A percentile compares a stretch with the other conserved stretches of the same genome.
These are phyloP conservation scores for Artemia sinica DNA, from an alignment of 2,888 invertebrate genomes.

Conservation along the genomic window DNA sequence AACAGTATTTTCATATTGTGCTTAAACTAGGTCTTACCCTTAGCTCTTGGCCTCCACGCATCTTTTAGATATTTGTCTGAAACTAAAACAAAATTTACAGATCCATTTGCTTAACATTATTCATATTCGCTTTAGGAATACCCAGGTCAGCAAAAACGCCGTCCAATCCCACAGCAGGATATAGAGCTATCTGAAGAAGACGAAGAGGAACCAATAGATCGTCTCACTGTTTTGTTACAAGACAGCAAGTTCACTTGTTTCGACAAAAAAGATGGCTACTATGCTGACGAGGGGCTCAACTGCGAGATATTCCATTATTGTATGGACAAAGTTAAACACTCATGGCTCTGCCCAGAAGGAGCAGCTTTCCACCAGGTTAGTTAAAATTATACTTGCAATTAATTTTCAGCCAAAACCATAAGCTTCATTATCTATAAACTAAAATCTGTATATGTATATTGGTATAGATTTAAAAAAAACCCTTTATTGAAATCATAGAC, in stretches of 20 bases:
- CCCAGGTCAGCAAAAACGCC: not conserved
- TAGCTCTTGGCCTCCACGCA: too few relatives aligned
- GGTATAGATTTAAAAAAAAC: too few relatives aligned
- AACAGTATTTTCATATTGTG: too few relatives aligned
- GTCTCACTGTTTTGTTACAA: slow-evolving; percentile 54
- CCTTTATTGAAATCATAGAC: too few relatives aligned
- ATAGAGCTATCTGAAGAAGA: slow-evolving; percentile 41
- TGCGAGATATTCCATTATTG: slow-evolving; percentile 90
- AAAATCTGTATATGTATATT: too few relatives aligned
- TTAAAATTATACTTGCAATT: too few relatives aligned
- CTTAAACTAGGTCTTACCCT: too few relatives aligned
- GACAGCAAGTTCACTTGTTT: slow-evolving; percentile 68
- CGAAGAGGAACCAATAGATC: slow-evolving; percentile 60
- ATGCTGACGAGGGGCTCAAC: slow-evolving; percentile 68
- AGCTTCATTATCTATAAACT: too few relatives aligned
- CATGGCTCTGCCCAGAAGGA: slow-evolving; percentile 82
- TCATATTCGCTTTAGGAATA: not conserved
- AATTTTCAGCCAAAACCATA: not conserved
- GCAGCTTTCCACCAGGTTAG: slow-evolving; percentile 66
- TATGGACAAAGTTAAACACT: slow-evolving; percentile 70
- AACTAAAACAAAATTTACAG: too few relatives aligned
- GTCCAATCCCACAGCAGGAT: slow-evolving; percentile 26
- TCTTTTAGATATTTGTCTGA: too few relatives aligned
- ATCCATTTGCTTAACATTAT: not conserved
- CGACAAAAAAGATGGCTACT: slow-evolving; percentile 67